Evolutionary conservation across 2,113 vertebrate genomes (phyloP).

Genomic region (Anolis carolinensis): DNA sequence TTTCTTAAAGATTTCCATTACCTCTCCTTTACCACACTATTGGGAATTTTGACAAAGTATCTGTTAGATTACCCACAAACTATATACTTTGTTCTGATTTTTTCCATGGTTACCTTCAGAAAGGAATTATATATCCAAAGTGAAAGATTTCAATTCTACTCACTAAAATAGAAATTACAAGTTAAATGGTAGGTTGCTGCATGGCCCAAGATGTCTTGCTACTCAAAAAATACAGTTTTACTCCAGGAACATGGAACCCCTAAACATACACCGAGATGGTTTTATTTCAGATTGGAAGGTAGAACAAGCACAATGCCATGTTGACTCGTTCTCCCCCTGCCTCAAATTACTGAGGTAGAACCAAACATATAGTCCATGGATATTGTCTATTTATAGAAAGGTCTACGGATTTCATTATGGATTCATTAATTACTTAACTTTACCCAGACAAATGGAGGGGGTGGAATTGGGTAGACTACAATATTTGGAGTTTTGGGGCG

Average conservation of each 20-base stretch:
- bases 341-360: not conserved
- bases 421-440: too few relatives aligned
- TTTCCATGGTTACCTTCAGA: not conserved
- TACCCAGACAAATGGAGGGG: too few relatives aligned
- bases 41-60: slow-evolving; percentile 5
- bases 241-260: not conserved
- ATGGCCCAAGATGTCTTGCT: not conserved
- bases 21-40: not conserved
- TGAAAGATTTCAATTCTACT: not conserved
- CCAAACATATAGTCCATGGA: not conserved
- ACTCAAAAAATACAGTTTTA: too few relatives aligned
- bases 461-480: too few relatives aligned
- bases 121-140: not conserved
- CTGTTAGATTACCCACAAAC: not conserved
- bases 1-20: not conserved
- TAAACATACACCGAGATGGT: not conserved
- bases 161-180: not conserved
- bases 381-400: too few relatives aligned
- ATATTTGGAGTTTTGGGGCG: too few relatives aligned
- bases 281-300: not conserved
- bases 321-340: not conserved
- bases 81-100: not conserved
- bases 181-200: not conserved
- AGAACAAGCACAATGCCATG: not conserved
- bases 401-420: too few relatives aligned